Percentiles rank a stretch among this genome's conserved stretches.
Conservation (phyloP, 2,797 vertebrate genomes). For the Aphelocoma californica region DNA sequence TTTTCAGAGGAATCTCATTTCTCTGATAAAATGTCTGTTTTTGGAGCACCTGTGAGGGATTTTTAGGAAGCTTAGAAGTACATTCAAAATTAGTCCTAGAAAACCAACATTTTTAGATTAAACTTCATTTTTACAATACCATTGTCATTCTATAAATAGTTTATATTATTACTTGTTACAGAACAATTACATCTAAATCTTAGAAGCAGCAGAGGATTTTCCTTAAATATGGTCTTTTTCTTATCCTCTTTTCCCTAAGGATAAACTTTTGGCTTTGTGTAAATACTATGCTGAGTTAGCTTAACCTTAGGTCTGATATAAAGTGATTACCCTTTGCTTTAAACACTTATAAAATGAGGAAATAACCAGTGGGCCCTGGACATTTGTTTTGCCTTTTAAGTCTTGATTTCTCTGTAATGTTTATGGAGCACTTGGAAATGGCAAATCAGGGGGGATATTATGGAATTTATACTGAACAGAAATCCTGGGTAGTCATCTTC, state of each 20-base stretch:
- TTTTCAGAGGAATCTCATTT: neutral
- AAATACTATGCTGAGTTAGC: neutral
- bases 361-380: neutral
- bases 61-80: neutral
- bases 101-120: neutral
- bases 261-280: neutral
- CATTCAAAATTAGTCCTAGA: neutral
- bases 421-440: neutral
- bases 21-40: neutral
- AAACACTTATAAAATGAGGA: neutral
- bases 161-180: neutral
- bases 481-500: fast-evolving
- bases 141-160: neutral
- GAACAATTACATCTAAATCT: neutral
- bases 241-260: neutral
- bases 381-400: neutral
- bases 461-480: neutral
- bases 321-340: neutral
- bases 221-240: neutral
- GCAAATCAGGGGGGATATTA: neutral
- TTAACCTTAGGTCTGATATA: neutral
- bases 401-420: neutral
- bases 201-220: neutral
- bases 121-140: neutral
- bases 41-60: neutral